A percentile compares a stretch with the other conserved stretches of the same genome.
phyloP scores from a whole-genome alignment of 1,140 invertebrate genomes.

The Sitophilus oryzae region DNA sequence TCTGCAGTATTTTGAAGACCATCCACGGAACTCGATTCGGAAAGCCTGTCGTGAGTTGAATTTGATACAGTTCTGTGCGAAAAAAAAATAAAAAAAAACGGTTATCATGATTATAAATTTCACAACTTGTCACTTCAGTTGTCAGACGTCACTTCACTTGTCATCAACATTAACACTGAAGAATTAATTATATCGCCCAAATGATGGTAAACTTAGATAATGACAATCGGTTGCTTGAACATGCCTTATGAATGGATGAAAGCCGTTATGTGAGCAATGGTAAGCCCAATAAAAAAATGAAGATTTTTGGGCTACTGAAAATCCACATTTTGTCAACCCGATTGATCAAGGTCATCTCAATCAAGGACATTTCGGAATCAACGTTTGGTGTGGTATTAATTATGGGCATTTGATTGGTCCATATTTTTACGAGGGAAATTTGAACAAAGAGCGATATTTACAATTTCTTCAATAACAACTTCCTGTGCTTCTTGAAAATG shows the following conservation, averaged over 20 bases:
- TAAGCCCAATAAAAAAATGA: conserved; percentile 3
- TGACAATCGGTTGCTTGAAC: too few relatives aligned
- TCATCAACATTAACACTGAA: too few relatives aligned
- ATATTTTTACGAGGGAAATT: conserved; percentile 6
- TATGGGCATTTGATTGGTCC: background rate
- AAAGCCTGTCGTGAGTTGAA: background rate
- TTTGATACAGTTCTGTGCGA: background rate
- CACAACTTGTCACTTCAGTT: conserved; percentile 2
- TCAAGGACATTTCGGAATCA: too few relatives aligned
- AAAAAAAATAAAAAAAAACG: conserved; percentile 9
- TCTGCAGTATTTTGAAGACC: conserved; percentile 10
- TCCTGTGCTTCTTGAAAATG: too few relatives aligned
- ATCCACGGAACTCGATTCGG: too few relatives aligned
- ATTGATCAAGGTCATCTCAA: background rate
- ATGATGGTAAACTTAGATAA: too few relatives aligned
- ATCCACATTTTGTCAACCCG: background rate
- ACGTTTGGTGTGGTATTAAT: background rate
- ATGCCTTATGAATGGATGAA: background rate
- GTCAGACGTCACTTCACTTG: background rate
- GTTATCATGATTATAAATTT: conserved; percentile 7
- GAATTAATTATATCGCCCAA: too few relatives aligned
- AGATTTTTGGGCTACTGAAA: background rate
- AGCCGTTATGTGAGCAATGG: too few relatives aligned
- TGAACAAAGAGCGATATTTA: conserved; percentile 2
- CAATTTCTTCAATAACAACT: conserved; percentile 6